phyloP scores from a whole-genome alignment of 1,140 invertebrate genomes.

The Ganaspis sp. region DNA sequence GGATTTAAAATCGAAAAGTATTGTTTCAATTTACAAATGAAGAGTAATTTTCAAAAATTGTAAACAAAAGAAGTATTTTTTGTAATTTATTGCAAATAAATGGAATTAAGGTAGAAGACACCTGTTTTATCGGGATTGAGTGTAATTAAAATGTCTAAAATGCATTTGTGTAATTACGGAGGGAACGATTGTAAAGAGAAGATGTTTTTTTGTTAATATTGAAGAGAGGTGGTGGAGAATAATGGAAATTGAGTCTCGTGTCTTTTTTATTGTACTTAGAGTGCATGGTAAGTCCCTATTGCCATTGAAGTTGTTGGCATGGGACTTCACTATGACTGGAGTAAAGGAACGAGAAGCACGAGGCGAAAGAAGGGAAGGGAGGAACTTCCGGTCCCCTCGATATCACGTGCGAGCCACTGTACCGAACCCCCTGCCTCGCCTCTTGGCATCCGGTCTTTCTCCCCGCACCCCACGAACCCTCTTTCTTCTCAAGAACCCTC shows the following conservation, averaged over 20 bases:
- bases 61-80: too few species aligned
- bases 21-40: too few species aligned
- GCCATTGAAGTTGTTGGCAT: constrained; percentile 20
- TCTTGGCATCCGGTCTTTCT: constrained; percentile 60
- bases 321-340: constrained; percentile 14
- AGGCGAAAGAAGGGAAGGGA: constrained; percentile 52
- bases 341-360: constrained; percentile 46
- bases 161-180: background rate
- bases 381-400: constrained; percentile 72
- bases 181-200: background rate
- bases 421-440: constrained; percentile 60
- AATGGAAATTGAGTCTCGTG: background rate
- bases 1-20: too few species aligned
- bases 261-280: background rate
- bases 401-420: constrained; percentile 75
- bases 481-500: constrained; percentile 50
- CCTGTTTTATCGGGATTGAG: too few species aligned
- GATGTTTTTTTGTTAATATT: background rate
- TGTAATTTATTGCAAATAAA: too few species aligned
- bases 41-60: too few species aligned
- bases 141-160: too few species aligned
- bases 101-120: too few species aligned
- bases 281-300: constrained; percentile 31
- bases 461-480: constrained; percentile 26
- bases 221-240: background rate